Conservation (phyloP, 92 coral and sea anemone species). For the Plumapathes pennacea region DNA sequence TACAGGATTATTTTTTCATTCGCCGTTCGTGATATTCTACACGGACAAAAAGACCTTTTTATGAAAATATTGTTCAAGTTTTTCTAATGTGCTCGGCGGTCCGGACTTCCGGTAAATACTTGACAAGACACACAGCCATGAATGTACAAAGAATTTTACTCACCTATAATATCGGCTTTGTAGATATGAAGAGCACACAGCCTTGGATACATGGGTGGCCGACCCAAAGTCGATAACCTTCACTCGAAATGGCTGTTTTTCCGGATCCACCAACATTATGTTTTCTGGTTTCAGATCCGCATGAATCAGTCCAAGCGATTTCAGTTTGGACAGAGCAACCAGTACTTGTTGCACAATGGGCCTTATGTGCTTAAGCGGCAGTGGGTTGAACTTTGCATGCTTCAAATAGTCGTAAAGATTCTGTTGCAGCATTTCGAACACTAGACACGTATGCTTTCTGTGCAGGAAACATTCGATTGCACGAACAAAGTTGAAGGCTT, state of each 20-base stretch:
- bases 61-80: too few relatives aligned
- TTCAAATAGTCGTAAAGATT: conserved; percentile 93
- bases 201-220: conserved; percentile 94
- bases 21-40: too few relatives aligned
- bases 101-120: too few relatives aligned
- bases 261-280: conserved; percentile 95
- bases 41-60: too few relatives aligned
- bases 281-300: conserved; percentile 97
- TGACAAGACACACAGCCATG: too few relatives aligned
- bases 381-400: conserved; percentile 93
- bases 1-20: too few relatives aligned
- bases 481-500: conserved; percentile 95
- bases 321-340: conserved; percentile 90
- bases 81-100: too few relatives aligned
- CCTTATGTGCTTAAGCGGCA: conserved; percentile 86
- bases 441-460: conserved; percentile 92
- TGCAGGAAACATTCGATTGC: conserved; percentile 98
- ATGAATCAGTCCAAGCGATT: conserved; percentile 87
- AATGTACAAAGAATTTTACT: conserved; percentile 5
- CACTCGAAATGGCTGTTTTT: conserved; percentile 91
- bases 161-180: conserved; percentile 99
- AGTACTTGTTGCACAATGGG: conserved; percentile 97
- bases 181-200: conserved; percentile 93
- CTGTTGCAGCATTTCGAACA: conserved; percentile 96
- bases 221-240: conserved; percentile 98